Evolutionary conservation across 1,140 invertebrate species (phyloP), one percentile per base, ranked within the genome.

Genomic region (Cotesia typhae): DNA sequence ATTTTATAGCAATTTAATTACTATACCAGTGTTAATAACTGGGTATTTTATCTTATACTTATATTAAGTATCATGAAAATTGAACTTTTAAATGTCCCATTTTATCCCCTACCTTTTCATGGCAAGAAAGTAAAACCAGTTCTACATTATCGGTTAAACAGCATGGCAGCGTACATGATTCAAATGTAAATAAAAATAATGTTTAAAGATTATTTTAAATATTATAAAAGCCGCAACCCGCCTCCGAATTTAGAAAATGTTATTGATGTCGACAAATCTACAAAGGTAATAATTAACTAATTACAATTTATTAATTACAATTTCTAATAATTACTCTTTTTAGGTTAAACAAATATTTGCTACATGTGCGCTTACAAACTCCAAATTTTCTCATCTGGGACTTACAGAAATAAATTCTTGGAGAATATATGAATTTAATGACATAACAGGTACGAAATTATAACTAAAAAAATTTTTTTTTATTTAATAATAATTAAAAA

Each of bases 171-270:
- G 47, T 36, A 12, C 74, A 68, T 4, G 70, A 38, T 61, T 70
- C 28, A 3, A 67, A 57, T 41, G 35, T 20, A 17, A 55, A 69
- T 65, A 14, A 71, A 53, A 28, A 28, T 28, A 28, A 89, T 88
- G 88, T 91, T 91, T 76, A 88, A 84, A 79, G 83, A 88, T 51
- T 80, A 77, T 79, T 91, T 91, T 79, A 91, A 91, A 80, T 89
- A 89, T 81, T 91, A 90, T 66, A 91, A 91, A 79, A 82, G 86
- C 5, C 86, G 87, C 76, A 84, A 84, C 65, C 83, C 84, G 4
- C 66, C 75, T n/a, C 89, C 88, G 1, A 79, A 88, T 79, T 82
- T 90, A 4, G 77, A 78, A 17, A 73, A 87, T 76, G 89, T 91
- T 0, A 82, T 91, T 12, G 86, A 90, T 77, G 79, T 90, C 9